Evolutionary conservation across 1,140 invertebrate species (phyloP), one percentile per base, ranked within the genome.

Genomic region (Magallana gigas): DNA sequence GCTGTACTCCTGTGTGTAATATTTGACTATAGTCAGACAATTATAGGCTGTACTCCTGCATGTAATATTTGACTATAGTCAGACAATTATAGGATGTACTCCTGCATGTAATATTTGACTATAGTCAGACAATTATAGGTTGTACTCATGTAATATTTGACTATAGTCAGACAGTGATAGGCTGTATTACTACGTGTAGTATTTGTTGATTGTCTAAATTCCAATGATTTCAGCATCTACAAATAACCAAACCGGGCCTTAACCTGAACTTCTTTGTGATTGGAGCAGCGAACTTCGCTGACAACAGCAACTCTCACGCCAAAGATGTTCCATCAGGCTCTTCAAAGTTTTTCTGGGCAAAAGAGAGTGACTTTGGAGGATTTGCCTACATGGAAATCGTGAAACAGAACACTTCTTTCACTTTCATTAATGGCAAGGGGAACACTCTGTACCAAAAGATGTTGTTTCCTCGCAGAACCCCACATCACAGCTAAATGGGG

Each of bases 251-350:
- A 48, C 71, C 71, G 48, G 91, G 90, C 56, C 56, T 89, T 18
- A 92, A 88, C 8, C 89, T 95, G 16, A 92, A 95, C 76, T 95
- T 94, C 71, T 93, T 95, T 89, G 91, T 95, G 1, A 92, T 91
- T 59, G 95, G 95, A 36, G 92, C 93, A 12, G 93, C 94, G 14
- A 95, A 95, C 82, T 94, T 95, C 87, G 93, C 95, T 48, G 93
- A 95, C 83, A 85, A 85, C 8, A 93, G 91, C 23, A 89, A 87
- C 8, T 90, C 76, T 56, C 94, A 95, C 89, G 88, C 89, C 11
- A 85, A 91, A 12, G 80, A 89, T 62, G 92, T 95, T 8, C 95
- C 95, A 59, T 48, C 85, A 1, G 91, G 90, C 7, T 93, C 92
- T 16, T 90, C 92, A 5, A 92, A 93, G 76, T 95, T 94, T 87